Evolutionary conservation across 2,888 invertebrate genomes (phyloP).

Genomic region (Hydraecia micacea): DNA sequence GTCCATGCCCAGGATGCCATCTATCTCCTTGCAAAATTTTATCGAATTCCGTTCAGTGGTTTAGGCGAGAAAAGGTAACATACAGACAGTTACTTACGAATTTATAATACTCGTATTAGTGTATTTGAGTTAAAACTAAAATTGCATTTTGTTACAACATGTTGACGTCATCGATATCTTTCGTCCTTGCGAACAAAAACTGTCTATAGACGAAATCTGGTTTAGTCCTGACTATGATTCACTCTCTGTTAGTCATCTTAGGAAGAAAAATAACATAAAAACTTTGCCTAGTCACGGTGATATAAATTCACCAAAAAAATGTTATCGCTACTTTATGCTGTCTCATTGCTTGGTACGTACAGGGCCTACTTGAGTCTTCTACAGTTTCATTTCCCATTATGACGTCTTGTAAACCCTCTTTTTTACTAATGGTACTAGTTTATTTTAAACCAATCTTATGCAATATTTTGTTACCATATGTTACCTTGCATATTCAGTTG

Average conservation of each 20-base stretch:
- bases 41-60: no score
- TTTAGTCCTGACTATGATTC: slow-evolving; percentile 29
- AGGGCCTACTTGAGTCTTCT: not conserved
- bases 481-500: not conserved
- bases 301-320: slow-evolving; percentile 31
- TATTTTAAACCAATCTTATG: not conserved
- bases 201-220: slow-evolving; percentile 9
- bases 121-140: not conserved
- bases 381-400: not conserved
- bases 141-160: slow-evolving; percentile 2
- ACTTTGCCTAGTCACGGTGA: slow-evolving; percentile 15
- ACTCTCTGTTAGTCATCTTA: slow-evolving; percentile 24
- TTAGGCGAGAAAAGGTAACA: no score
- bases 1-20: no score
- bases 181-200: not conserved
- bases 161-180: not conserved
- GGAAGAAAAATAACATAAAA: not conserved
- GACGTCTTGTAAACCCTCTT: not conserved
- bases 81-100: no score
- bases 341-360: slow-evolving; percentile 9
- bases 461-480: not conserved
- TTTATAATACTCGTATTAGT: no score
- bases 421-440: not conserved
- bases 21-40: no score
- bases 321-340: slow-evolving; percentile 23